A percentile compares a stretch with the other conserved stretches of the same genome.
Evolutionary conservation across 2,888 invertebrate species (phyloP).

Genomic region (Netelia virgata): DNA sequence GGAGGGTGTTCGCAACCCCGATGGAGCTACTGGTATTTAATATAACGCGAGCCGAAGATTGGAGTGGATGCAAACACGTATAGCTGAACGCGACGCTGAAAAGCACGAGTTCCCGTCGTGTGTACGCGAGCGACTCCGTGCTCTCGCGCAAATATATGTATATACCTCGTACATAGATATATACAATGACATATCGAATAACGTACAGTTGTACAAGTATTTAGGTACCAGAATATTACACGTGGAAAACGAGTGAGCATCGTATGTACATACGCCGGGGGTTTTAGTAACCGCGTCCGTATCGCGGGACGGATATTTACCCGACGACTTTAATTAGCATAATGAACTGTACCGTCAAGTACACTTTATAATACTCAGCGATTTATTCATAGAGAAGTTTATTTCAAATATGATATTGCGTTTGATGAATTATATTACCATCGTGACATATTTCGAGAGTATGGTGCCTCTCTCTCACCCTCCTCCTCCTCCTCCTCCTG

Average conservation of each 20-base stretch:
- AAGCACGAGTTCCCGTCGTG: background rate
- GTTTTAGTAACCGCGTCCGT: conserved; percentile 6
- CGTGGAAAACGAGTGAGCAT: background rate
- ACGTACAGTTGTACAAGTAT: conserved; percentile 8
- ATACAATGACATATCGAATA: background rate
- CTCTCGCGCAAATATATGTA: background rate
- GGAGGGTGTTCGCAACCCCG: background rate
- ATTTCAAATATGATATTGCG: background rate
- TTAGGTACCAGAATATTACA: conserved; percentile 35
- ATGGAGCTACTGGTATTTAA: conserved; percentile 14
- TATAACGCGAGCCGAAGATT: conserved; percentile 42
- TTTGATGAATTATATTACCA: conserved; percentile 6
- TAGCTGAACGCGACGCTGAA: conserved; percentile 1
- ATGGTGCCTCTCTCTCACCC: too few relatives aligned
- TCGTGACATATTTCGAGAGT: background rate
- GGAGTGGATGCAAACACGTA: conserved; percentile 28
- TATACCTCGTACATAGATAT: background rate
- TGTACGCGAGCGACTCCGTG: background rate
- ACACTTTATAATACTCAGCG: conserved; percentile 72
- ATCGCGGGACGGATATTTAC: conserved; percentile 68
- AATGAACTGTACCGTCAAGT: conserved; percentile 74
- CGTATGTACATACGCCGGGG: background rate
- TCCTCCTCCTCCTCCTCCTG: background rate
- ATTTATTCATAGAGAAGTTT: conserved; percentile 19
- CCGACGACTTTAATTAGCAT: conserved; percentile 76